Conservation (phyloP, 2,113 vertebrate genomes). For the Varanus salvator region DNA sequence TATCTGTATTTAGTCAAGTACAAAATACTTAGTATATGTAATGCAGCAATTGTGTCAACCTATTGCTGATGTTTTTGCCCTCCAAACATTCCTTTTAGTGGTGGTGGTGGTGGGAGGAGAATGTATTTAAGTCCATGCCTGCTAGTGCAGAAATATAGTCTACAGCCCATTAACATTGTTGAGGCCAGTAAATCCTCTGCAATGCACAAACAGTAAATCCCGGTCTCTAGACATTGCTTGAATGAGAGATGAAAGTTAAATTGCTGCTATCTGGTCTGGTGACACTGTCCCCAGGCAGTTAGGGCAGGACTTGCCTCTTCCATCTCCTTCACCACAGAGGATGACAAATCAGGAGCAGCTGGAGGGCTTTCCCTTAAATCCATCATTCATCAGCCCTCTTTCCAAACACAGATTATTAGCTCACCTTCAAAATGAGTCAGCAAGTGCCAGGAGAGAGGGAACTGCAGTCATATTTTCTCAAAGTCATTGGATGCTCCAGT, state of each 20-base stretch:
- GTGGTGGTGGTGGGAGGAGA: not conserved
- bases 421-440: constrained; percentile 18
- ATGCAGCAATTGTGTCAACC: not conserved
- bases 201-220: constrained; percentile 69
- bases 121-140: constrained; percentile 67
- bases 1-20: constrained; percentile 25
- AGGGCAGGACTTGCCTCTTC: constrained; percentile 35
- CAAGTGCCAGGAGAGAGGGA: not conserved
- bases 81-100: constrained; percentile 48
- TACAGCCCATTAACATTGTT: constrained; percentile 35
- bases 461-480: not conserved
- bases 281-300: constrained; percentile 47
- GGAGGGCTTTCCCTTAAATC: constrained; percentile 50
- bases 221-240: constrained; percentile 23
- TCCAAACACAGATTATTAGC: not conserved
- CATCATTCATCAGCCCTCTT: constrained; percentile 33
- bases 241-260: constrained; percentile 56
- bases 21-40: not conserved
- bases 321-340: constrained; percentile 44
- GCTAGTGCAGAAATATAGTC: constrained; percentile 49
- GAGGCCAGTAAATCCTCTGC: constrained; percentile 57
- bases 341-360: constrained; percentile 55
- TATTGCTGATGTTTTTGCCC: not conserved
- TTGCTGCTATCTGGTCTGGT: constrained; percentile 55
- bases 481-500: not conserved